phyloP scores from a whole-genome alignment of 2,888 invertebrate genomes.

The Tinea pellionella region DNA sequence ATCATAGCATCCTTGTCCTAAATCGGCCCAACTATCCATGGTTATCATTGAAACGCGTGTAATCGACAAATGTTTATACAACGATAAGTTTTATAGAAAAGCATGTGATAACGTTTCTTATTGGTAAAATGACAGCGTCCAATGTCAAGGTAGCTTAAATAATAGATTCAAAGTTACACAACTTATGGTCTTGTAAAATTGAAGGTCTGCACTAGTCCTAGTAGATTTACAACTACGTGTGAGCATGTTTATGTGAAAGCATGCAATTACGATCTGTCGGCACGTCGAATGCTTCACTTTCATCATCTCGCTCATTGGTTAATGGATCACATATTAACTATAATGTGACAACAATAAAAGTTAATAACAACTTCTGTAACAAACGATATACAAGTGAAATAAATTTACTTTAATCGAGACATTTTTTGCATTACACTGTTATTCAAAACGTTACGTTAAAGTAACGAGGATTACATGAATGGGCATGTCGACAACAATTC shows the following conservation, averaged over 20 bases:
- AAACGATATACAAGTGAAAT: no score
- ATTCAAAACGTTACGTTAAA: background rate
- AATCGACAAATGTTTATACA: background rate
- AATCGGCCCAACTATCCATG: slow-evolving; percentile 23
- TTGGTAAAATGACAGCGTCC: background rate
- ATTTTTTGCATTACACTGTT: background rate
- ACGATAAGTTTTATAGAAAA: background rate
- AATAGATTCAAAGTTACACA: slow-evolving; percentile 6
- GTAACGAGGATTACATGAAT: background rate
- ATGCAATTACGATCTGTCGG: slow-evolving; percentile 3
- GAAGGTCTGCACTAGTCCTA: background rate
- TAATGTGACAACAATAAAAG: background rate
- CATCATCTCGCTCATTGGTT: background rate
- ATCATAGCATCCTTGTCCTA: slow-evolving; percentile 40
- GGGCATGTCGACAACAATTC: slow-evolving; percentile 1
- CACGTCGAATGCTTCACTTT: slow-evolving; percentile 1
- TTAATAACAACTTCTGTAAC: background rate
- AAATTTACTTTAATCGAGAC: background rate
- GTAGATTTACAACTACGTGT: slow-evolving; percentile 6
- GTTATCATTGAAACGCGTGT: background rate
- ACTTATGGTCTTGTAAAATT: background rate
- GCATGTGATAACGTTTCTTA: background rate
- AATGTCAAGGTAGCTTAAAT: background rate
- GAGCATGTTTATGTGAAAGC: slow-evolving; percentile 6
- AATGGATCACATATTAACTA: background rate